These are phyloP conservation scores for Galaxea fascicularis DNA, from an alignment of 92 coral and sea anemone species.

Conservation along the genomic window DNA sequence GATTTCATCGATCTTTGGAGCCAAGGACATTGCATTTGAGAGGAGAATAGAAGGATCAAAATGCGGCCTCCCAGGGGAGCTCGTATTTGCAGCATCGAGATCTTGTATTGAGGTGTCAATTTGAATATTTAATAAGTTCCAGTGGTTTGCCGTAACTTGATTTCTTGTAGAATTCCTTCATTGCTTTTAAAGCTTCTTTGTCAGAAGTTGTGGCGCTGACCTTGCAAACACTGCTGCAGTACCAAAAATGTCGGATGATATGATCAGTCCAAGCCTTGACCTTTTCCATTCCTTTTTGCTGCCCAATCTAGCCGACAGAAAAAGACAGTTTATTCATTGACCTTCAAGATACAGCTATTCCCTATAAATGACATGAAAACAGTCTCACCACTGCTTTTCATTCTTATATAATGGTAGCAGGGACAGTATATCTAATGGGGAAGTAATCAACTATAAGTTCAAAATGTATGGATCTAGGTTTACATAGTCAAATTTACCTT, in stretches of 20 bases:
- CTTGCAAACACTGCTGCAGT: constrained; percentile 51
- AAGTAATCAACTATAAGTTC: constrained; percentile 8
- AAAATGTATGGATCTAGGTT: constrained; percentile 11
- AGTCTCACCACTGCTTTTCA: constrained; percentile 14
- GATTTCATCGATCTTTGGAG: too few relatives aligned
- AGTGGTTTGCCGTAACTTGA: too few relatives aligned
- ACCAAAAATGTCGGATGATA: constrained; percentile 49
- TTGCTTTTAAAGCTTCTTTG: constrained; percentile 41
- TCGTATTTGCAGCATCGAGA: too few relatives aligned
- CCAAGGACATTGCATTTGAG: too few relatives aligned
- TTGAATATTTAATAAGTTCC: too few relatives aligned
- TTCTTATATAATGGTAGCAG: neutral
- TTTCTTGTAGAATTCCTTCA: constrained; percentile 38
- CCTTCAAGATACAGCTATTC: constrained; percentile 19
- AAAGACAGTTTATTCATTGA: constrained; percentile 5
- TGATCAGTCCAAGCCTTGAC: constrained; percentile 39
- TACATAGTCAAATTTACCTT: constrained; percentile 21
- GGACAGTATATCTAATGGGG: constrained; percentile 14
- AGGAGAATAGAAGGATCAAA: too few relatives aligned
- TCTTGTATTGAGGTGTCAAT: too few relatives aligned
- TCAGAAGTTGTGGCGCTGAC: constrained; percentile 38
- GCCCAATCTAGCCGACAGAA: constrained; percentile 35
- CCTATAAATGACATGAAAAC: constrained; percentile 13
- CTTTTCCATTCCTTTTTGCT: constrained; percentile 36
- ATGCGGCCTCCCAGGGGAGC: too few relatives aligned